Evolutionary conservation across 1,140 invertebrate genomes (phyloP), one percentile per base, ranked within the genome.

Genomic region (Zaprionus ornatus): DNA sequence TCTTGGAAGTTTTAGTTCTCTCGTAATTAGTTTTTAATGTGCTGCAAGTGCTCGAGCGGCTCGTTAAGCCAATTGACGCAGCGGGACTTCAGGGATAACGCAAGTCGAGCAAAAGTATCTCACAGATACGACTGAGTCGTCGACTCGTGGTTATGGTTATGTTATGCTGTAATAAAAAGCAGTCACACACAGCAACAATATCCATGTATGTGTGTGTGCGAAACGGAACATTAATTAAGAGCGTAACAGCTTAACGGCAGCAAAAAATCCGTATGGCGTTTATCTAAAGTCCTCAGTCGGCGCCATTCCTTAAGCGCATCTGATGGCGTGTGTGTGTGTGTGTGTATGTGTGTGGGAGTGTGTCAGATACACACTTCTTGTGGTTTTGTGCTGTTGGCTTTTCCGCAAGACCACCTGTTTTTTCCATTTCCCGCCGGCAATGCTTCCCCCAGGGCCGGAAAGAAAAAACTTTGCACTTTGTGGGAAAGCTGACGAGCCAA

Each of bases 211-310:
- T 61, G 35, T 25, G 12, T 68, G 48, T 61, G 37, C 15, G 45
- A 50, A 70, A 77, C 82, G 79, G 64, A 76, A 79, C 79, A 78
- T 86, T 86, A 85, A 85, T 85, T 85, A 85, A 85, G 59, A 69
- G 57, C 60, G 60, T 64, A 56, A 42, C 63, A 52, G 63, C 78
- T 56, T 78, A 85, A 45, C 74, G 69, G 64, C 62, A 40, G 60
- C 57, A 68, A 78, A 66, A 69, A 70, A 74, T 45, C 63, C 70
- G 63, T 79, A 68, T 70, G 63, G 68, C 71, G 70, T 76, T 86
- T 87, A 87, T 87, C 72, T 87, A 56, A 77, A 77, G 79, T 67
- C 82, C 76, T 79, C 83, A 82, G 81, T 77, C 76, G 83, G 65
- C 75, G 82, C 65, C 72, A 76, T 73, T 79, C 72, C 74, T 50